Conservation (phyloP, 1,140 invertebrate species). For the Polypedilum pembai region DNA sequence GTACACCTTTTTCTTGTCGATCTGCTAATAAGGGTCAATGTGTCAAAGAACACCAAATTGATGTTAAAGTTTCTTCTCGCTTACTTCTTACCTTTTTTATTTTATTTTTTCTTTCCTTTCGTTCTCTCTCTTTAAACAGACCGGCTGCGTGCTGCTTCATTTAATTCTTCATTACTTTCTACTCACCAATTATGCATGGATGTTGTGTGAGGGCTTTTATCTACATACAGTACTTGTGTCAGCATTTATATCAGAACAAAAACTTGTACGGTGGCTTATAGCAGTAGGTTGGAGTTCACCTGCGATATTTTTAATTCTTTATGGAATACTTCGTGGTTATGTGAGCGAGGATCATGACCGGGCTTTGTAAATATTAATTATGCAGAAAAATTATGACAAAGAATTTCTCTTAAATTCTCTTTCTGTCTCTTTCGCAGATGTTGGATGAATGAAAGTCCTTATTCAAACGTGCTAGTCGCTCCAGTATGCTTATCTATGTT, state of each 20-base stretch:
- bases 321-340: constrained; percentile 53
- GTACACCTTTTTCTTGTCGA: too few relatives aligned
- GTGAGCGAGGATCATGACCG: constrained; percentile 46
- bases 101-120: neutral
- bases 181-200: constrained; percentile 91
- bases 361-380: constrained; percentile 9
- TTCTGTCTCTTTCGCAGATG: constrained; percentile 52
- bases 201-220: constrained; percentile 89
- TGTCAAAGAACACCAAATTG: too few relatives aligned
- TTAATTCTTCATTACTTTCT: constrained; percentile 81
- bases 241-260: constrained; percentile 81
- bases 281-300: constrained; percentile 79
- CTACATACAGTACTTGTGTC: constrained; percentile 85
- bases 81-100: too few relatives aligned
- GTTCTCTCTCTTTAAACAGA: constrained; percentile 46
- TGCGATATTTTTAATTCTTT: constrained; percentile 58
- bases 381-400: neutral
- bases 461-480: constrained; percentile 64
- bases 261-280: constrained; percentile 73
- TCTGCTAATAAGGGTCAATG: too few relatives aligned
- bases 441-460: constrained; percentile 71
- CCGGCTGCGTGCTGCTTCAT: constrained; percentile 74
- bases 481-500: constrained; percentile 71
- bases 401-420: neutral
- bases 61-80: too few relatives aligned